Conservation (phyloP, 2,113 vertebrate species). For the Serinus canaria region DNA sequence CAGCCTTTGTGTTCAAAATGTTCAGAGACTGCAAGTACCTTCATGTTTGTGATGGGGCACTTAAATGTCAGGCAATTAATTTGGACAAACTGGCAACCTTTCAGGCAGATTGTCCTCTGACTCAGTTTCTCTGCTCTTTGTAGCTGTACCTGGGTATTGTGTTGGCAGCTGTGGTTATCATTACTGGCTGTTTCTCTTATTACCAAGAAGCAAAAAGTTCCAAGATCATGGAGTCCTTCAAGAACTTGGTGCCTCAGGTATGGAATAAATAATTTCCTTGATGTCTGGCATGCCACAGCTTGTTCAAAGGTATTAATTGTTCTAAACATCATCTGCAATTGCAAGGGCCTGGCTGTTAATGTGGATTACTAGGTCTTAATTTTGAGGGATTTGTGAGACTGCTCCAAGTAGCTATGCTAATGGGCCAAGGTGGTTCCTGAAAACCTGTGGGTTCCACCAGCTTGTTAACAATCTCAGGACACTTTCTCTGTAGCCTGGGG, state of each 20-base stretch:
- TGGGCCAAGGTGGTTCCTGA: not conserved
- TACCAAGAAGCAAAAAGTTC: conserved; percentile 99
- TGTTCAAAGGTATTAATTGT: not conserved
- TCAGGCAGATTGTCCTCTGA: not conserved
- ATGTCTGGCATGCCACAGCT: not conserved
- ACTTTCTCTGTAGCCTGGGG: not conserved
- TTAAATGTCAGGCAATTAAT: not conserved
- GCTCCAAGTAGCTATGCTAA: not conserved
- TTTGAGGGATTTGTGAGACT: not conserved
- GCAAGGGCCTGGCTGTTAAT: not conserved
- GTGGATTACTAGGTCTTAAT: not conserved
- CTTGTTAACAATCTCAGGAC: not conserved
- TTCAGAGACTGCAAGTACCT: conserved; percentile 2
- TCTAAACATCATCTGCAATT: not conserved
- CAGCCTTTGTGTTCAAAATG: not conserved
- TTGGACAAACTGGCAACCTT: not conserved
- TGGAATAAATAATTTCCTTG: not conserved
- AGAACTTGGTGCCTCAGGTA: conserved; percentile 98
- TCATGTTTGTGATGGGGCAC: not conserved
- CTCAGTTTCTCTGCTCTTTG: not conserved
- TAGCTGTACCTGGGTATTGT: conserved; percentile 94
- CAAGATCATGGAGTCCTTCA: conserved; percentile 99
- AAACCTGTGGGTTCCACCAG: not conserved
- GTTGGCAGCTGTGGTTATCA: conserved; percentile 91
- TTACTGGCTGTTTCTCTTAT: conserved; percentile 96